A percentile compares a stretch with the other conserved stretches of the same genome.
phyloP scores from a whole-genome alignment of 2,888 invertebrate genomes.

The Hydriomena furcata region DNA sequence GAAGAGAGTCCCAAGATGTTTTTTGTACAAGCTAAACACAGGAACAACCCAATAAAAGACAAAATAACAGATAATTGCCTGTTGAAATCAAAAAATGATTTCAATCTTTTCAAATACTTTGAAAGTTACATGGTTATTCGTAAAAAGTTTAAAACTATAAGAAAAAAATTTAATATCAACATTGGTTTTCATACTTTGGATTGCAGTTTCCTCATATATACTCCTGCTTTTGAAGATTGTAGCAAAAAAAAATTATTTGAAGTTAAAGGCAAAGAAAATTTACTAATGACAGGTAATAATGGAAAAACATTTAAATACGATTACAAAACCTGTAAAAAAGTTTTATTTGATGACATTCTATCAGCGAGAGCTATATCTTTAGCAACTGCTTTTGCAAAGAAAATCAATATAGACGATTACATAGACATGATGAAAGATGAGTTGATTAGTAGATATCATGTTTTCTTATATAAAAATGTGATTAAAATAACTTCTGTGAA shows the following conservation, averaged over 20 bases:
- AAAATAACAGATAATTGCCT: constrained; percentile 6
- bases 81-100: background rate
- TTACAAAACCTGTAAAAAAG: background rate
- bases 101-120: constrained; percentile 13
- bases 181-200: background rate
- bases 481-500: background rate
- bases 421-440: constrained; percentile 7
- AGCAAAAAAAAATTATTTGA: constrained; percentile 1
- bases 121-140: constrained; percentile 10
- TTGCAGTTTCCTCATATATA: constrained; percentile 18
- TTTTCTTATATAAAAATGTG: constrained; percentile 9
- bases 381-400: constrained; percentile 5
- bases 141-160: background rate
- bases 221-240: constrained; percentile 6
- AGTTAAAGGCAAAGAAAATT: background rate
- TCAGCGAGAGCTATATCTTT: background rate
- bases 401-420: background rate
- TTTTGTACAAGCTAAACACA: constrained; percentile 39
- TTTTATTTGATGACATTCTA: background rate
- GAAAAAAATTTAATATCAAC: background rate
- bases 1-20: constrained; percentile 23
- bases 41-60: constrained; percentile 1
- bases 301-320: constrained; percentile 5
- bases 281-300: background rate
- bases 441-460: constrained; percentile 9